These are phyloP conservation scores for Urosaurus nigricauda DNA, from an alignment of 2,797 vertebrate species.

Conservation along the genomic window DNA sequence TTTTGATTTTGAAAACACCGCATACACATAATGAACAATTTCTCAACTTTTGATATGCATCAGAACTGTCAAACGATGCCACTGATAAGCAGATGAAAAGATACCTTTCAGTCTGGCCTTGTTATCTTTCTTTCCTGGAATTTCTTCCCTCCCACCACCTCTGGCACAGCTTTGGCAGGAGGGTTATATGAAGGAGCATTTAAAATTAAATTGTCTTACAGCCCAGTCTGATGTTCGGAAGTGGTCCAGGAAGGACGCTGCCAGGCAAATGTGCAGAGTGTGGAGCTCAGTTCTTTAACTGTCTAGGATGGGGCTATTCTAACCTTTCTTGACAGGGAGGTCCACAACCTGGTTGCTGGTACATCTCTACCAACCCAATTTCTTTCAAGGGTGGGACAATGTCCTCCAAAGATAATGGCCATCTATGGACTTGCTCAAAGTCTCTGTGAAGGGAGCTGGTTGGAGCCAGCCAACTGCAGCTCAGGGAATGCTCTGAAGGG, in stretches of 20 bases:
- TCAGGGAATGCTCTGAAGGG: no score
- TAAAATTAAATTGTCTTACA: not conserved
- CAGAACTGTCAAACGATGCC: not conserved
- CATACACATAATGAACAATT: constrained; percentile 20
- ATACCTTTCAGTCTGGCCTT: not conserved
- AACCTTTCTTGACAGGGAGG: not conserved
- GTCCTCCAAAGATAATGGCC: no score
- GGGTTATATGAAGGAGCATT: not conserved
- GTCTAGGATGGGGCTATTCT: not conserved
- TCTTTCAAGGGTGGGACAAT: not conserved
- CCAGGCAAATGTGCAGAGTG: not conserved
- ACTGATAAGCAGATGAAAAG: constrained; percentile 20
- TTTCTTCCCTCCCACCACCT: not conserved
- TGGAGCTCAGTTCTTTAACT: not conserved
- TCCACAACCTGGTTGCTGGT: no score
- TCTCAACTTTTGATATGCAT: constrained; percentile 25
- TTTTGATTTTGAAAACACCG: constrained; percentile 27
- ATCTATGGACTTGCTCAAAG: no score
- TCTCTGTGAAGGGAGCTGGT: no score
- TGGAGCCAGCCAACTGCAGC: no score
- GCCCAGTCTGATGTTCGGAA: not conserved
- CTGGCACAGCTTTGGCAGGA: not conserved
- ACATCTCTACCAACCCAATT: not conserved
- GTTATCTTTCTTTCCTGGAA: not conserved
- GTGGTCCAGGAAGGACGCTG: not conserved